Conservation (phyloP, 2,888 invertebrate species). For the Myopa tessellatipennis region DNA sequence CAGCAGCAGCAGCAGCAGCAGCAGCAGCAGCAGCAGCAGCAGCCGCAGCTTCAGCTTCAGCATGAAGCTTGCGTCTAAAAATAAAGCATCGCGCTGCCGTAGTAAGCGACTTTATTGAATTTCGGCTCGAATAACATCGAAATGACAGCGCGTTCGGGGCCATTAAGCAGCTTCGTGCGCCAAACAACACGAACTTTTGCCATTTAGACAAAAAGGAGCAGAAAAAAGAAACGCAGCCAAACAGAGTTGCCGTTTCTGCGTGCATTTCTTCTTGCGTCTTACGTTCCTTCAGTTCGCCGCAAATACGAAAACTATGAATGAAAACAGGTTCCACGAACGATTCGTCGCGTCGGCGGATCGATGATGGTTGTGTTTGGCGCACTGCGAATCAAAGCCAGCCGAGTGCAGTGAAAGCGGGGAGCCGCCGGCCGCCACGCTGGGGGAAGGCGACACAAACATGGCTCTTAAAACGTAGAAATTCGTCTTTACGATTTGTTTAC, state of each 20-base stretch:
- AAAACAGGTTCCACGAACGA: constrained; percentile 1
- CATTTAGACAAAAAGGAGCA: constrained; percentile 42
- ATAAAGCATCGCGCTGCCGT: background rate
- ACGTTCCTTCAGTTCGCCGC: background rate
- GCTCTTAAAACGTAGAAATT: constrained; percentile 37
- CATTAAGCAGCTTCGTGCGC: constrained; percentile 46
- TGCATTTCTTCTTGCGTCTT: background rate
- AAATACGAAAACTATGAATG: background rate
- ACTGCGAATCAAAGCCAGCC: background rate
- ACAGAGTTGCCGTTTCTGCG: constrained; percentile 18
- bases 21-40: background rate
- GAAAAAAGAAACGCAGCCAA: background rate
- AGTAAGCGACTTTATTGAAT: constrained; percentile 21
- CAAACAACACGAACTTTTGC: constrained; percentile 51
- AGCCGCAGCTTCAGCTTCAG: background rate
- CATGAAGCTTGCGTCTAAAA: background rate
- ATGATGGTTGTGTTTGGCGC: background rate
- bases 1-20: background rate
- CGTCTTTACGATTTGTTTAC: constrained; percentile 51
- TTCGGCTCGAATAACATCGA: constrained; percentile 31
- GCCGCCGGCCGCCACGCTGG: too few relatives aligned
- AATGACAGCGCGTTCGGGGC: constrained; percentile 43
- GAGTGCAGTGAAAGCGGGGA: background rate
- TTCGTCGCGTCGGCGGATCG: background rate
- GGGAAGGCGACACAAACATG: background rate